Base-by-base conservation (phyloP, 2,113 vertebrate genomes). In the Chaetodon trifascialis region DNA sequence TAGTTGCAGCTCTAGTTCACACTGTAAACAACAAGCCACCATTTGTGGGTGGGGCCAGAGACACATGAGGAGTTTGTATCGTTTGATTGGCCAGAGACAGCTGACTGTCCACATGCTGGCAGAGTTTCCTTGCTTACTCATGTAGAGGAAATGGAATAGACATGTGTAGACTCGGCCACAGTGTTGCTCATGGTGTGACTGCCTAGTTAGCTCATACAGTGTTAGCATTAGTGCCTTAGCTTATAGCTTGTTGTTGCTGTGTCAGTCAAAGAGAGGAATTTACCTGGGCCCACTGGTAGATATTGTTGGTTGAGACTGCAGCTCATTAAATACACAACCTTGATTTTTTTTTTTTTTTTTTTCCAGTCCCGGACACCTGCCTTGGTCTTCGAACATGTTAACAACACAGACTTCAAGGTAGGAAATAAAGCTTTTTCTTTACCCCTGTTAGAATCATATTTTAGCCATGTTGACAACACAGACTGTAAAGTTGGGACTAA, bases 381-480 rank as follows among this genome's bases (percentile, higher is more conserved):
- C 52, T 87, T 96, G 89, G 95, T 96, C 49, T 96, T 96, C n/a
- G 96, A 96, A 83, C 95, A 96, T 5, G 95, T 96, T 36, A 96
- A 96, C 94, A 96, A 96, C 93, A 96, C 96, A 17, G 96, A 96
- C 74, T 96, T 96, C 79, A 96, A 96, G 94, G 96, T 96, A 91
- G 70, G 83, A 76, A 2, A 46, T 10, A 2, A 16, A 63, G 8
- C 5, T 42, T 7, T 30, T 30, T 64, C 15, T 25, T 36, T n/a
- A n/a, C n/a, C n/a, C n/a, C n/a, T n/a, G n/a, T n/a, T n/a, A n/a
- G n/a, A n/a, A n/a, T n/a, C n/a, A n/a, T n/a, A n/a, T n/a, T n/a
- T n/a, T n/a, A n/a, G n/a, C n/a, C n/a, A n/a, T n/a, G n/a, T n/a
- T n/a, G n/a, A n/a, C n/a, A n/a, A n/a, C n/a, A n/a, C n/a, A n/a